A percentile compares a stretch with the other conserved stretches of the same genome.
These are phyloP conservation scores for Ecliptopera silaceata DNA, from an alignment of 2,888 invertebrate species.

Conservation along the genomic window DNA sequence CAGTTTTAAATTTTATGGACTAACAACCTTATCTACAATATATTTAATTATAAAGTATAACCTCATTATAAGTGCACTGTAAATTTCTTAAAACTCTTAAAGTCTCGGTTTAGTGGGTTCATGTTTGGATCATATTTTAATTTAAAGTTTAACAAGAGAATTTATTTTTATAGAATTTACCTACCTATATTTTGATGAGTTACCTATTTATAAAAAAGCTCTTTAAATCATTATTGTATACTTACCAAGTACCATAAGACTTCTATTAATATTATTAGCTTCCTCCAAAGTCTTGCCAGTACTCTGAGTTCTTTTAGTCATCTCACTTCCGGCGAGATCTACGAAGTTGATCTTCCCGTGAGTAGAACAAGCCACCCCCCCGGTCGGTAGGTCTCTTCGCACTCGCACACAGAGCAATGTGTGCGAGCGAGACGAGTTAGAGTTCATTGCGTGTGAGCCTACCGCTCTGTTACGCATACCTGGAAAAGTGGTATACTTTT, in stretches of 20 bases:
- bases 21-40: too few relatives aligned
- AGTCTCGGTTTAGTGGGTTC: too few relatives aligned
- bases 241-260: constrained; percentile 95
- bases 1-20: too few relatives aligned
- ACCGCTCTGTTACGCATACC: constrained; percentile 95
- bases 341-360: constrained; percentile 98
- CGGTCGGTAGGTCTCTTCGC: constrained; percentile 91
- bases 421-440: constrained; percentile 96
- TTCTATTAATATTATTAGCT: constrained; percentile 98
- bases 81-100: too few relatives aligned
- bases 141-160: too few relatives aligned
- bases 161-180: too few relatives aligned
- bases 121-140: too few relatives aligned
- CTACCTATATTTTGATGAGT: too few relatives aligned
- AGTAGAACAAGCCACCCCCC: constrained; percentile 93
- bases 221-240: too few relatives aligned
- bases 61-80: too few relatives aligned
- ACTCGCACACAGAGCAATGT: constrained; percentile 95
- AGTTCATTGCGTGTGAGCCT: constrained; percentile 96
- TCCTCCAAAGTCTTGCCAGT: constrained; percentile 95
- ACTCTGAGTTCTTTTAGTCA: constrained; percentile 95
- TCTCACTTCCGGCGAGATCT: constrained; percentile 97
- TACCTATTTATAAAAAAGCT: background rate
- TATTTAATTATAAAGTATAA: too few relatives aligned
- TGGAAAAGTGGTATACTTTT: too few relatives aligned